phyloP scores from a whole-genome alignment of 2,113 vertebrate genomes.

The Burhinus bistriatus region DNA sequence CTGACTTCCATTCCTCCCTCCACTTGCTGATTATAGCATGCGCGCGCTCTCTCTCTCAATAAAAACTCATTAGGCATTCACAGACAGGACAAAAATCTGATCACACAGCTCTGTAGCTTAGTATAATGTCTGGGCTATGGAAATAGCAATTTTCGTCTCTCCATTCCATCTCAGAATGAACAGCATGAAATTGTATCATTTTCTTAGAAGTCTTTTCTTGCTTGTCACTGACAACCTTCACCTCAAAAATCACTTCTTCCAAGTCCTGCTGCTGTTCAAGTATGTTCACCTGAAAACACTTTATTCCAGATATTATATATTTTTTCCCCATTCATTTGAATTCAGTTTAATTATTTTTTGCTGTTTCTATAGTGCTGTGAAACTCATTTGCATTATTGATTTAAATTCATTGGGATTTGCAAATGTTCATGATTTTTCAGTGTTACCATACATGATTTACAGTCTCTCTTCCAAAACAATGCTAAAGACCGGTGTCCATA shows the following conservation, averaged over 20 bases:
- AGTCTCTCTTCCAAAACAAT: background rate
- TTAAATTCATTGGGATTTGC: background rate
- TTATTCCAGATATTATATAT: background rate
- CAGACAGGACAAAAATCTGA: background rate
- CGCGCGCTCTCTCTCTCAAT: no score
- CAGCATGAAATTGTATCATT: background rate
- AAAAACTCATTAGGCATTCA: background rate
- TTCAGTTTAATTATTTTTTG: background rate
- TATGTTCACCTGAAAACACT: background rate
- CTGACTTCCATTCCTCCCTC: background rate
- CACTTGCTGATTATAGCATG: background rate
- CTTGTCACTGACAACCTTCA: background rate
- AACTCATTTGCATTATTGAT: background rate
- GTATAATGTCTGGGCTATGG: background rate
- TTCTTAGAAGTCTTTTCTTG: background rate
- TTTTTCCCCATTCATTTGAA: background rate
- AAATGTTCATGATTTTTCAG: background rate
- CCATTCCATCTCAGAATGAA: background rate
- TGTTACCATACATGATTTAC: background rate
- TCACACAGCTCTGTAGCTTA: background rate
- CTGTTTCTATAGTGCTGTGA: background rate
- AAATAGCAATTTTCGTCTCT: background rate
- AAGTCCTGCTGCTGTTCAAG: background rate
- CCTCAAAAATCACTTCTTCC: background rate
- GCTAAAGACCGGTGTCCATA: background rate